Base-by-base conservation (phyloP, 2,797 vertebrate species). In the Sebastes taczanowskii region DNA sequence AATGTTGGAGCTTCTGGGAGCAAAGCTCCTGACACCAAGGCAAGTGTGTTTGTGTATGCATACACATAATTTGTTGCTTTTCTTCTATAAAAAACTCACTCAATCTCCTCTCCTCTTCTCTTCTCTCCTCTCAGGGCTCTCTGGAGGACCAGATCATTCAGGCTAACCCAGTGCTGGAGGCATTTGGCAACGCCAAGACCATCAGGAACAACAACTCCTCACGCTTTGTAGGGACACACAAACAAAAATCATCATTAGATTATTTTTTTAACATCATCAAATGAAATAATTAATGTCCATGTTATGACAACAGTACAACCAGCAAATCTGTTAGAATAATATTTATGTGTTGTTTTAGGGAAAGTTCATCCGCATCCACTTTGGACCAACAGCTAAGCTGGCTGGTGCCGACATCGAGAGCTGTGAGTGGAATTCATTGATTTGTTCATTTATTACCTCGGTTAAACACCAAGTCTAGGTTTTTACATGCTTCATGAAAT, bases 341-440 rank as follows among this genome's bases (percentile, higher is more conserved):
- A 25, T 58, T 18, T 25, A n/a, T 59, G 35, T 75, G 11, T 74
- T 1, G 2, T 78, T 88, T 76, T 71, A 96, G 95, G 95, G 94
- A 79, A 96, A 96, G 93, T 96, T 95, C 83, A 96, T 96, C 84
- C 89, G 89, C 86, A 96, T 96, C 89, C 95, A 95, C 90, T 96
- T 94, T 34, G 94, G 95, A 34, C 94, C 93, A 10, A 94, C 86
- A 69, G 94, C 94, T 82, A 95, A 95, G 80, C 94, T 96, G 87
- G 91, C 94, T 81, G 92, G 95, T 74, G 94, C 94, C 5, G 93
- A 95, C 85, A 90, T 94, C 8, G 91, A 96, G 89, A 94, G 87
- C 77, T 97, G 91, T 94, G 90, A 96, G 95, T 87, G 79, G 67
- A 79, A 71, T 66, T 67, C 2, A 6, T 60, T 13, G 11, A 56